Conservation (phyloP, 1,140 invertebrate species). For the Hyphantria cunea region DNA sequence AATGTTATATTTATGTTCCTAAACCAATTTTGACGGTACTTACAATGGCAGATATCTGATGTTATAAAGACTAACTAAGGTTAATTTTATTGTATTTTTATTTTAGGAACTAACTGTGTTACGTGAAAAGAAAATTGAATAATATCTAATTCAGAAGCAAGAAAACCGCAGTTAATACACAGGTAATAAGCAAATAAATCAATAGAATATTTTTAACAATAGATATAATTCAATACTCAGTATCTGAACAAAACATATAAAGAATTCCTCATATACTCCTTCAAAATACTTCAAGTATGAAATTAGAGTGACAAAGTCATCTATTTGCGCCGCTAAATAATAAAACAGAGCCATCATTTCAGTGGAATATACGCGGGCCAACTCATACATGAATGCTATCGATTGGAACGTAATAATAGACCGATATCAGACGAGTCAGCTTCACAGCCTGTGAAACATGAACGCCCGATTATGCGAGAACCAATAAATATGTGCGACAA, state of each 20-base stretch:
- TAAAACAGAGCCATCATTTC: slow-evolving; percentile 11
- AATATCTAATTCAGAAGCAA: too few species aligned
- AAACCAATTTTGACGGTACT: too few species aligned
- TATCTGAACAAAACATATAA: not conserved
- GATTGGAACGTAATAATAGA: slow-evolving; percentile 24
- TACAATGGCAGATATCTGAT: too few species aligned
- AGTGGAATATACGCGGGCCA: slow-evolving; percentile 2
- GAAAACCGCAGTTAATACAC: too few species aligned
- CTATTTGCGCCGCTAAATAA: slow-evolving; percentile 11
- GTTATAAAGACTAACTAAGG: too few species aligned
- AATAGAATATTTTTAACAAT: too few species aligned
- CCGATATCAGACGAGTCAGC: not conserved
- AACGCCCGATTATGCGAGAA: slow-evolving; percentile 17
- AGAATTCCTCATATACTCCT: not conserved
- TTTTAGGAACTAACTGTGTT: too few species aligned
- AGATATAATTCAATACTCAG: too few species aligned
- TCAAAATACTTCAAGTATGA: not conserved
- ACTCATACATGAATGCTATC: slow-evolving; percentile 20
- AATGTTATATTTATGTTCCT: too few species aligned
- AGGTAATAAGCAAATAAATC: too few species aligned
- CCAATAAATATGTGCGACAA: slow-evolving; percentile 3
- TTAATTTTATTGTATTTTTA: too few species aligned
- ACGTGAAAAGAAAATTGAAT: too few species aligned
- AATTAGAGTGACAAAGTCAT: not conserved
- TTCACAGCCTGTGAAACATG: not conserved